Evolutionary conservation across 2,888 invertebrate genomes (phyloP), one percentile per base, ranked within the genome.

Genomic region (Caenorhabditis doughertyi): DNA sequence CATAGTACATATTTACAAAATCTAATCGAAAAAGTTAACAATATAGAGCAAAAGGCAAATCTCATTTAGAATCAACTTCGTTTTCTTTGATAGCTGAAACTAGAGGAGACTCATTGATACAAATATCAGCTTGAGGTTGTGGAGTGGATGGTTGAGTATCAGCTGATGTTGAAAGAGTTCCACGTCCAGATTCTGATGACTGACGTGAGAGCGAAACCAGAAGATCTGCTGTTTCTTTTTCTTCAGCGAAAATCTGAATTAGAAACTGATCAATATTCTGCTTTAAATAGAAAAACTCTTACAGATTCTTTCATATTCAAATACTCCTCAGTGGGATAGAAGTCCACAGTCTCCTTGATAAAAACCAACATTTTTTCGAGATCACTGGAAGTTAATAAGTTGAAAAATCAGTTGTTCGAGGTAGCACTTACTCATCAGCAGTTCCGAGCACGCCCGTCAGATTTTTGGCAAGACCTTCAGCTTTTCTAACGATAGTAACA

Each of bases 181-280:
- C 77, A 32, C 68, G 55, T 3, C 82, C 82, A 8, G 82, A 82
- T 53, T 82, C 82, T 0, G 82, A 82, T 3, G 82, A 82, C 23
- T 82, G 82, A 13, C 82, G 79, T 2, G 82, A 82, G 1, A 82
- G 51, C 3, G 64, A 64, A 8, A 51, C 55, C 3, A 82, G 44
- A 4, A 70, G n/a, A 16, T 82, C 82, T 3, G 62, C 60, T 8
- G 82, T 82, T 56, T 74, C 56, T 58, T 82, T 56, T 29, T 82
- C 82, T 51, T 73, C 79, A 4, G 35, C 64, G 21, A 77, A 58
- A 16, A 82, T 82, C 82, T 81, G 62, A 47, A 73, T n/a, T n/a
- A 13, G 13, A 39, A 9, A 5, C 9, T 8, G 16, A 11, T 8
- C 9, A 39, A 39, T 39, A 39, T 39, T 49, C 23, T 42, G 18